phyloP scores from a whole-genome alignment of 2,888 invertebrate species.

The Lycia hirtaria region DNA sequence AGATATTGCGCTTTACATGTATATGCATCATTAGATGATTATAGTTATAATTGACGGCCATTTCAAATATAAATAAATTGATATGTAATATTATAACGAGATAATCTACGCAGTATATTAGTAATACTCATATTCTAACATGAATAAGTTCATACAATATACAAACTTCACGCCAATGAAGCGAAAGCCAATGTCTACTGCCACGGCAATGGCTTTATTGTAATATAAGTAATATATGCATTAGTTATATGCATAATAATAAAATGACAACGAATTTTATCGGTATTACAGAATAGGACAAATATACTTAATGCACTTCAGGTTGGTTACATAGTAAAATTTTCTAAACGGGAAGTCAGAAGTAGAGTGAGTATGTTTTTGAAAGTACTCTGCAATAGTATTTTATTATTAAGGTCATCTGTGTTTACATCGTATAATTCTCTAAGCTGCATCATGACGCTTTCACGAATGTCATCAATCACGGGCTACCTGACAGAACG shows the following conservation, averaged over 20 bases:
- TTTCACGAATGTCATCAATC: constrained; percentile 18
- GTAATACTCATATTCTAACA: no score
- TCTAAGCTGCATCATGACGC: constrained; percentile 5
- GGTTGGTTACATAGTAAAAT: neutral
- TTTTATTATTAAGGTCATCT: neutral
- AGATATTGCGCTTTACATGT: neutral
- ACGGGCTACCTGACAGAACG: constrained; percentile 4
- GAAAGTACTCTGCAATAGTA: no score
- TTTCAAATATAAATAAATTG: neutral
- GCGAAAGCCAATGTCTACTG: no score
- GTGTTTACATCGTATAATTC: neutral
- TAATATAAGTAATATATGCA: no score
- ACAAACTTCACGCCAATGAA: neutral
- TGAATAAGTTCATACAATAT: no score
- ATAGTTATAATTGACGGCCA: constrained; percentile 1
- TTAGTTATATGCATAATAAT: no score
- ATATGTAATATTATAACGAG: neutral
- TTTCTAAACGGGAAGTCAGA: neutral
- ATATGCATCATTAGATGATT: neutral
- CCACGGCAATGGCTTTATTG: no score
- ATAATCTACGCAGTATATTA: neutral
- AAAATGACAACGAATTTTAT: no score
- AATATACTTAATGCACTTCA: neutral
- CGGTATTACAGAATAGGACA: neutral
- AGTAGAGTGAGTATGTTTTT: neutral